Evolutionary conservation across 2,797 vertebrate genomes (phyloP).

Genomic region (Gephyroberyx darwinii): DNA sequence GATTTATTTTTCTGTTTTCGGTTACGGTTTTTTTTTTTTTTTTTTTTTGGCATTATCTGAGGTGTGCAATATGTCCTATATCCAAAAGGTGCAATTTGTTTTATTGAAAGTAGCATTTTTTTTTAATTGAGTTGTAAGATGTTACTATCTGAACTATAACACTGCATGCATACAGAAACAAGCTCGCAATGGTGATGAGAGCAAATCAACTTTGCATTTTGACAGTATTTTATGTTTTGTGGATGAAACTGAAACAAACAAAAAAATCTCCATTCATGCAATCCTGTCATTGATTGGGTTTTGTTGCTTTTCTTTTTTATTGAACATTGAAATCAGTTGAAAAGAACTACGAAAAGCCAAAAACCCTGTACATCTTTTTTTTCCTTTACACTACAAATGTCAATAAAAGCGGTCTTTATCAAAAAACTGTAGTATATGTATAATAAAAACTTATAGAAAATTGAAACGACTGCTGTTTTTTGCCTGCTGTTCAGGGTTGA

Average conservation of each 20-base stretch:
- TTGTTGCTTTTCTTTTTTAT: conserved; percentile 34
- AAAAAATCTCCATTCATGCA: conserved; percentile 27
- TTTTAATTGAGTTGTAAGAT: conserved; percentile 46
- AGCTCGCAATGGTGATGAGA: conserved; percentile 44
- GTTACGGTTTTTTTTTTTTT: conserved; percentile 33
- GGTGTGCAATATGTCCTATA: conserved; percentile 71
- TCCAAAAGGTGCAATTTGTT: conserved; percentile 71
- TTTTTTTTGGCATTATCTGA: conserved; percentile 58
- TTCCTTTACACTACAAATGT: conserved; percentile 74
- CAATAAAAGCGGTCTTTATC: conserved; percentile 75
- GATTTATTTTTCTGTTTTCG: conserved; percentile 43
- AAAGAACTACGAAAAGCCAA: conserved; percentile 77
- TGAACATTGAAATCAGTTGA: conserved; percentile 52
- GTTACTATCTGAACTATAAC: conserved; percentile 44
- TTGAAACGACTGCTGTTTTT: conserved; percentile 15
- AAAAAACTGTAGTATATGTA: conserved; percentile 80
- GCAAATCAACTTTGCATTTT: conserved; percentile 54
- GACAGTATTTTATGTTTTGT: conserved; percentile 44
- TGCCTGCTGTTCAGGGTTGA: not conserved
- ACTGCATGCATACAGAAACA: conserved; percentile 71
- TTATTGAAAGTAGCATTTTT: conserved; percentile 64
- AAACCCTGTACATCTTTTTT: conserved; percentile 68
- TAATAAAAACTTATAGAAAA: conserved; percentile 81
- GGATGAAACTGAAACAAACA: conserved; percentile 27
- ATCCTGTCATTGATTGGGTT: conserved; percentile 42